Conservation (phyloP, 2,113 vertebrate species). For the Prionailurus bengalensis region DNA sequence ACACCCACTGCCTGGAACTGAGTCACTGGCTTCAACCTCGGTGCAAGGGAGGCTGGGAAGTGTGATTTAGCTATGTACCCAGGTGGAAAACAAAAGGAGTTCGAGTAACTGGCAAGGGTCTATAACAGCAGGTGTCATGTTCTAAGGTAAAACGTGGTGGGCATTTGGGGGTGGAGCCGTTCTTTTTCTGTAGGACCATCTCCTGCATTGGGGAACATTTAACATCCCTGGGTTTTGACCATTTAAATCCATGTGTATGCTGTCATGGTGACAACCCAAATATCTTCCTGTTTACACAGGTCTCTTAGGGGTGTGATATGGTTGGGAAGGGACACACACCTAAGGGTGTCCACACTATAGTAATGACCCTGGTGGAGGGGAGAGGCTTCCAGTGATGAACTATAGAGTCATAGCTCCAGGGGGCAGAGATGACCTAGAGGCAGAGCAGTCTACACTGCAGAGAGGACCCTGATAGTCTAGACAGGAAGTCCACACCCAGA, state of each 20-base stretch:
- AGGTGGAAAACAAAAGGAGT: conserved; percentile 38
- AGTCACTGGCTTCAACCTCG: conserved; percentile 29
- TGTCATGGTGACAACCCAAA: not conserved
- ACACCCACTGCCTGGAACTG: not conserved
- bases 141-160: not conserved
- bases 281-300: not conserved
- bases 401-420: not conserved
- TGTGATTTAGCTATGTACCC: not conserved
- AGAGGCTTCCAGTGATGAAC: not conserved
- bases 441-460: not conserved
- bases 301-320: conserved; percentile 20
- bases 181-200: not conserved
- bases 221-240: not conserved
- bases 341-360: not conserved
- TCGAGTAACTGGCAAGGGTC: not conserved
- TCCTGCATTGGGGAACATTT: not conserved
- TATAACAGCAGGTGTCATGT: conserved; percentile 1
- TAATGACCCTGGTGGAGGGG: not conserved
- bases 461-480: conserved; percentile 20
- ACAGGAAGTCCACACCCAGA: not conserved
- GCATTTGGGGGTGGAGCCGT: not conserved
- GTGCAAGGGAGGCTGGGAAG: not conserved
- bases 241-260: conserved; percentile 47
- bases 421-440: not conserved
- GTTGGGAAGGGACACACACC: not conserved